A percentile compares a stretch with the other conserved stretches of the same genome.
These are phyloP conservation scores for Brenthis hecate DNA, from an alignment of 2,888 invertebrate genomes.

Conservation along the genomic window DNA sequence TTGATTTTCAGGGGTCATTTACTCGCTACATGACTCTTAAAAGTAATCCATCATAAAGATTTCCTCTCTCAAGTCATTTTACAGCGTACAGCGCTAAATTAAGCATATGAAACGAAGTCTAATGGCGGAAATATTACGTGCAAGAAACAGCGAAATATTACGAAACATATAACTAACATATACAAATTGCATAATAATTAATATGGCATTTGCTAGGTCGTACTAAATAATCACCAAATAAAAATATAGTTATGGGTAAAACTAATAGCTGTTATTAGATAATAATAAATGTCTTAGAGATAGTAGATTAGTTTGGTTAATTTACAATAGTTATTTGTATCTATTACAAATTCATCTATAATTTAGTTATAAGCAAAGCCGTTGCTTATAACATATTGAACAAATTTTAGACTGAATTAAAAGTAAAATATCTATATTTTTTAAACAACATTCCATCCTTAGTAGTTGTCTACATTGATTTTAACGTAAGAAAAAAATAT, in stretches of 20 bases:
- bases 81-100: slow-evolving; percentile 40
- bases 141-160: slow-evolving; percentile 32
- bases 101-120: slow-evolving; percentile 40
- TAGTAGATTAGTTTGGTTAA: background rate
- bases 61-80: slow-evolving; percentile 36
- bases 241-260: slow-evolving; percentile 3
- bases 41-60: slow-evolving; percentile 47
- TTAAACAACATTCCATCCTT: too few relatives aligned
- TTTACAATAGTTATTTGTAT: too few relatives aligned
- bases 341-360: too few relatives aligned
- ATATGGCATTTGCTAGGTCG: slow-evolving; percentile 50
- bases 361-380: background rate
- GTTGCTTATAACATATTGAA: background rate
- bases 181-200: slow-evolving; percentile 30
- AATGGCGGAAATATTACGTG: slow-evolving; percentile 35
- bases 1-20: slow-evolving; percentile 44
- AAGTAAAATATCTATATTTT: too few relatives aligned
- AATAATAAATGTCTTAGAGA: background rate
- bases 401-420: too few relatives aligned
- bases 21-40: slow-evolving; percentile 41
- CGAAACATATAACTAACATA: slow-evolving; percentile 32
- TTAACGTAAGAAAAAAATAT: background rate
- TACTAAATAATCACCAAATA: slow-evolving; percentile 7
- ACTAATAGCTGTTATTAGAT: slow-evolving; percentile 7
- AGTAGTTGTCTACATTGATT: background rate